These are phyloP conservation scores for Cinclus mexicanus DNA, from an alignment of 2,113 vertebrate genomes.

Conservation along the genomic window DNA sequence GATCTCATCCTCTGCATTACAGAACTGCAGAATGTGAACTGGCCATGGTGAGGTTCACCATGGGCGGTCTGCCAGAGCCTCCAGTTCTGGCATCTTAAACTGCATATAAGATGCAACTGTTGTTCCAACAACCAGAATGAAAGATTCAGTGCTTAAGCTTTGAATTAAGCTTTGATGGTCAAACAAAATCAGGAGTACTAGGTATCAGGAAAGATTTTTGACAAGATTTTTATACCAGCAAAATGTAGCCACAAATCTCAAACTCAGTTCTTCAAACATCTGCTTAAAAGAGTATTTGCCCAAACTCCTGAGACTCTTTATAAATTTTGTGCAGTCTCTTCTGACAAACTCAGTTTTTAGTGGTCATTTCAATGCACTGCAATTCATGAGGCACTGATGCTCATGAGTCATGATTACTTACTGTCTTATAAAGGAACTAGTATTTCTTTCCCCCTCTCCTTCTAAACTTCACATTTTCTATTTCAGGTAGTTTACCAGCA, in stretches of 20 bases:
- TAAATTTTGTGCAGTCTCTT: not conserved
- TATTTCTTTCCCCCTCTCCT: not conserved
- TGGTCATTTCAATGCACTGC: not conserved
- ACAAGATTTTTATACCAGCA: not conserved
- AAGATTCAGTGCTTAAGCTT: not conserved
- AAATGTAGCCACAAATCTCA: not conserved
- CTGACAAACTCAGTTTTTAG: not conserved
- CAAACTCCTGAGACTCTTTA: not conserved
- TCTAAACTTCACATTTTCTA: not conserved
- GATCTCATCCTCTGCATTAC: not conserved
- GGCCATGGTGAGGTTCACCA: not conserved
- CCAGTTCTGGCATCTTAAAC: not conserved
- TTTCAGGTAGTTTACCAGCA: not conserved
- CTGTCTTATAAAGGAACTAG: not conserved
- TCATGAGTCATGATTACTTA: not conserved
- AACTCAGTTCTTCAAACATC: not conserved
- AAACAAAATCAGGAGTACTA: not conserved
- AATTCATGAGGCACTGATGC: not conserved
- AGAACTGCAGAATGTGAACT: not conserved
- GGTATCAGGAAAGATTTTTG: not conserved
- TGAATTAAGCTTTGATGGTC: not conserved
- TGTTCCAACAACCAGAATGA: not conserved
- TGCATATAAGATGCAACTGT: not conserved
- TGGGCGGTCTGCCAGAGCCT: not conserved
- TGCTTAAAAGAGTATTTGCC: not conserved